Base-by-base conservation (phyloP, 2,888 invertebrate species). In the Silvanus unidentatus region DNA sequence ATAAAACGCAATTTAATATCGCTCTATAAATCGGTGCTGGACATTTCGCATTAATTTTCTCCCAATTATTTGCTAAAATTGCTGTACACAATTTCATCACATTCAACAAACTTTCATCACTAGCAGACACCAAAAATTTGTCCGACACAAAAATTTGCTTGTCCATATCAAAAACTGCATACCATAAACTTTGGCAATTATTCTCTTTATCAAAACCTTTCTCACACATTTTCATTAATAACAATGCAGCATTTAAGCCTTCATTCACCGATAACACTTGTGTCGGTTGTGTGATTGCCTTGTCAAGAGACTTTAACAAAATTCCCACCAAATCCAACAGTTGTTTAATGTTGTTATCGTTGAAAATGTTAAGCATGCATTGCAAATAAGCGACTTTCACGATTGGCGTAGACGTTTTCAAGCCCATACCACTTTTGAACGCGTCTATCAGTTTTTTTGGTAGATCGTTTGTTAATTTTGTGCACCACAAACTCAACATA, bases 121-220 rank as follows among this genome's bases (percentile, higher is more conserved):
- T 71, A 34, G 86, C 84, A 8, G 82, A 75, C 10, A 80, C 65
- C 32, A 95, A 73, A 66, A 86, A 86, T 60, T 90, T 85, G 54
- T 94, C 93, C 41, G 88, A 85, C 37, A 91, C 78, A 66, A 94
- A 86, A 45, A 86, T 74, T 63, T 87, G 87, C 61, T 86, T 88
- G 44, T 88, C 84, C 60, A 82, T 76, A 68, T 88, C 88, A 32
- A 80, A 64, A n/a, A 88, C 72, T 38, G 83, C 75, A 30, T 75
- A 78, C 88, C 90, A 89, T 55, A 86, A 73, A 30, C 74, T 70
- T 28, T 73, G 73, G 39, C 80, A 72, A 41, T 75, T 69, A 34
- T 70, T 74, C 43, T 77, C 75, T 41, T 75, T 72, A 13, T 75
- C 75, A 6, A 73, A 69, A 27, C 55, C 48, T 27, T 49, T 47